Evolutionary conservation across 1,140 invertebrate genomes (phyloP).

Genomic region (Calosoma granatense): DNA sequence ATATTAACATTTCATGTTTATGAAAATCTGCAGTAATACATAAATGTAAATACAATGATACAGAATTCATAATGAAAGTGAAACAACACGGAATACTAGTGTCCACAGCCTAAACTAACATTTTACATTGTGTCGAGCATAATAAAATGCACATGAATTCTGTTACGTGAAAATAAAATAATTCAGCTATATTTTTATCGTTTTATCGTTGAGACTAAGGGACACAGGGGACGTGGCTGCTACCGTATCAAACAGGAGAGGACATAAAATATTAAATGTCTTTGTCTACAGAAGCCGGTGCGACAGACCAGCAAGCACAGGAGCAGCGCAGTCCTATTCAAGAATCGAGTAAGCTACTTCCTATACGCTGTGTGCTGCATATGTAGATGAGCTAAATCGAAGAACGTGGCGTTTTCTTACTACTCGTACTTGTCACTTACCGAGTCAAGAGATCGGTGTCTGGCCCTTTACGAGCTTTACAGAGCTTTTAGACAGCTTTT

Average conservation of each 20-base stretch:
- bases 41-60: too few species aligned
- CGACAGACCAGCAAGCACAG: too few species aligned
- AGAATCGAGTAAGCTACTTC: too few species aligned
- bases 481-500: slow-evolving; percentile 6
- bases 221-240: background rate
- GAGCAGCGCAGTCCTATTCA: too few species aligned
- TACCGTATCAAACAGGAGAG: background rate
- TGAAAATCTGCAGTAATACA: too few species aligned
- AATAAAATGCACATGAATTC: background rate
- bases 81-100: too few species aligned
- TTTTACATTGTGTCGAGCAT: background rate
- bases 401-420: background rate
- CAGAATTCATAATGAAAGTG: too few species aligned
- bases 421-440: background rate
- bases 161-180: background rate
- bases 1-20: too few species aligned
- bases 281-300: background rate
- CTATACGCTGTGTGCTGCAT: too few species aligned
- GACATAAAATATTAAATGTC: background rate
- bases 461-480: background rate
- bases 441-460: background rate
- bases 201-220: background rate
- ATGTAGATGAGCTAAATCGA: background rate
- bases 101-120: background rate
- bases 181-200: background rate